These are phyloP conservation scores for Channa argus DNA, from an alignment of 2,113 vertebrate species.

Conservation along the genomic window DNA sequence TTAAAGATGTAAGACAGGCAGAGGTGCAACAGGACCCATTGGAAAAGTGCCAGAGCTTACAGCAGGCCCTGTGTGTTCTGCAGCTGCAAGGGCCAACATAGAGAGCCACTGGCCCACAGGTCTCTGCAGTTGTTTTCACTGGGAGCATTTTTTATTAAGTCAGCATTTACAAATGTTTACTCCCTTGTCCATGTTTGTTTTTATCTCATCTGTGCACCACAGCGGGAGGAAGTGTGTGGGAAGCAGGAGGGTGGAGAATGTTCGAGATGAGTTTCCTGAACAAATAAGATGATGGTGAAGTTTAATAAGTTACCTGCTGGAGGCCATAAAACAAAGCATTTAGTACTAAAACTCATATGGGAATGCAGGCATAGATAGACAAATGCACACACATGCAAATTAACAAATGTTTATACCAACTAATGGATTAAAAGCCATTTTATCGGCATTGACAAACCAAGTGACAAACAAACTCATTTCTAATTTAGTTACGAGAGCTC, in stretches of 20 bases:
- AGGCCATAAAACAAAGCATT: conserved; percentile 9
- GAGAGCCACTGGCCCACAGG: conserved; percentile 41
- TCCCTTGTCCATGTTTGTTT: conserved; percentile 69
- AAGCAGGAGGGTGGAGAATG: conserved; percentile 16
- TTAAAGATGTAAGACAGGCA: conserved; percentile 37
- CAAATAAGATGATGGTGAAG: conserved; percentile 47
- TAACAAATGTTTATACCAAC: no score
- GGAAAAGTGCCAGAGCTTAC: conserved; percentile 35
- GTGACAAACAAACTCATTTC: no score
- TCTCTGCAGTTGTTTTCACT: conserved; percentile 64
- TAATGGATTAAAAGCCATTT: no score
- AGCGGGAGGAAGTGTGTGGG: conserved; percentile 42
- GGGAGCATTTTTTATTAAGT: conserved; percentile 68
- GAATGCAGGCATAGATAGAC: not conserved
- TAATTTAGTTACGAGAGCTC: no score
- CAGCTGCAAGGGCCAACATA: conserved; percentile 68
- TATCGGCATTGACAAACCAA: no score
- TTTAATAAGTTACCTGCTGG: conserved; percentile 50
- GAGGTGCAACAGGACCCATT: conserved; percentile 40
- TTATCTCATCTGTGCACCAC: conserved; percentile 63
- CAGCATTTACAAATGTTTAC: conserved; percentile 74
- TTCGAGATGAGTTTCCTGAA: conserved; percentile 53
- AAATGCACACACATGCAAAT: not conserved
- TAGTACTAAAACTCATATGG: conserved; percentile 23
- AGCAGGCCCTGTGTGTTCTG: conserved; percentile 40